phyloP scores from a whole-genome alignment of 2,113 vertebrate species.

The Zosterops pallidus region DNA sequence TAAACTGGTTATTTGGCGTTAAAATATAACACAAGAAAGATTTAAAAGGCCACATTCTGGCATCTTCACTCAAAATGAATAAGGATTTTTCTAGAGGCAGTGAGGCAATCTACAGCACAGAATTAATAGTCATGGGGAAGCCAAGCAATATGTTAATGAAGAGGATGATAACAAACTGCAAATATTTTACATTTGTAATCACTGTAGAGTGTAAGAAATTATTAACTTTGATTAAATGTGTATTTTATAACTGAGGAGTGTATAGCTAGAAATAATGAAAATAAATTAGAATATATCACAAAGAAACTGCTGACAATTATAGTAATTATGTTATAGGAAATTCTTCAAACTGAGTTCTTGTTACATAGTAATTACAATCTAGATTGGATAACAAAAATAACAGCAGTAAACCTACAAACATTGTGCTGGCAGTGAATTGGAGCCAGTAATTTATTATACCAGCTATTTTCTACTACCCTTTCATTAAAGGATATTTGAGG shows the following conservation, averaged over 20 bases:
- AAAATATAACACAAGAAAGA: background rate
- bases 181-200: slow-evolving; percentile 6
- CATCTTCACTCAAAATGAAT: background rate
- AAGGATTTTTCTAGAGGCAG: background rate
- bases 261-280: background rate
- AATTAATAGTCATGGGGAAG: background rate
- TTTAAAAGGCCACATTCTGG: background rate
- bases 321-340: slow-evolving; percentile 9
- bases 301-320: background rate
- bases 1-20: background rate
- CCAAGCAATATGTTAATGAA: background rate
- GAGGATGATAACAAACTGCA: background rate
- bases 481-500: background rate
- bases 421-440: background rate
- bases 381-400: background rate
- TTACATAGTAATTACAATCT: background rate
- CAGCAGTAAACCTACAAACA: background rate
- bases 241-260: background rate
- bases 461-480: background rate
- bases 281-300: background rate
- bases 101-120: background rate
- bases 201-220: background rate
- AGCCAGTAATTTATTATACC: background rate
- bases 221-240: slow-evolving; percentile 6
- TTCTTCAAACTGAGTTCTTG: background rate